Percentiles rank a stretch among this genome's conserved stretches.
Evolutionary conservation across 2,113 vertebrate species (phyloP).

Genomic region (Ceyx cyanopectus): DNA sequence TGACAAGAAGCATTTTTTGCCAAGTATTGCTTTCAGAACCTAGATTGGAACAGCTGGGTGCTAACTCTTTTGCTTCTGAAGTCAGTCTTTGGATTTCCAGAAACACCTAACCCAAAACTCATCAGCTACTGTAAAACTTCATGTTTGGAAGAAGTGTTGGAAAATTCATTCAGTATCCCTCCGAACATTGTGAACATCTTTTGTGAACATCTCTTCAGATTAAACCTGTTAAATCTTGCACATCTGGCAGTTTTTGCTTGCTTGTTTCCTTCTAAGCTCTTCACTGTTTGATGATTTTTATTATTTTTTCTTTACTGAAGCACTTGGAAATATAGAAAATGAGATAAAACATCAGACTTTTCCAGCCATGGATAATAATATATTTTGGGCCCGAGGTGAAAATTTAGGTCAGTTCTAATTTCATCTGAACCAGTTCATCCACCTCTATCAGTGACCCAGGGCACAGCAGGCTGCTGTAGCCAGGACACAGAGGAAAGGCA

Average conservation of each 20-base stretch:
- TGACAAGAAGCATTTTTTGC: conserved; percentile 51
- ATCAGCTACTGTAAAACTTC: not conserved
- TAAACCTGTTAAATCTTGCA: not conserved
- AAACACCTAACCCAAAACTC: not conserved
- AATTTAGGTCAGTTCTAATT: conserved; percentile 31
- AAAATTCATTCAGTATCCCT: not conserved
- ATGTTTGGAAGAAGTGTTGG: not conserved
- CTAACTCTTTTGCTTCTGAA: not conserved
- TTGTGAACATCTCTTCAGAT: not conserved
- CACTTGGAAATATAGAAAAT: not conserved
- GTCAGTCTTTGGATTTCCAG: not conserved
- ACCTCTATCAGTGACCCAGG: not conserved
- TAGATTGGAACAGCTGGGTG: conserved; percentile 52
- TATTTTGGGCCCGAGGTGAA: not conserved
- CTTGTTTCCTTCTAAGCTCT: not conserved
- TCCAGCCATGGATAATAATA: not conserved
- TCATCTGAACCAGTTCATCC: not conserved
- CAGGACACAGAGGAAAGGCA: not conserved
- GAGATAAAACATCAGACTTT: not conserved
- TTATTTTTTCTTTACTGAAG: not conserved
- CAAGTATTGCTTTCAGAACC: not conserved
- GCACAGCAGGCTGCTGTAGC: not conserved
- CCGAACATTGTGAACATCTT: not conserved
- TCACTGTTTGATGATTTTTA: not conserved
- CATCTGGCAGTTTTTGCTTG: not conserved